Evolutionary conservation across 2,797 vertebrate genomes (phyloP).

Genomic region (Neopelma chrysocephalum): DNA sequence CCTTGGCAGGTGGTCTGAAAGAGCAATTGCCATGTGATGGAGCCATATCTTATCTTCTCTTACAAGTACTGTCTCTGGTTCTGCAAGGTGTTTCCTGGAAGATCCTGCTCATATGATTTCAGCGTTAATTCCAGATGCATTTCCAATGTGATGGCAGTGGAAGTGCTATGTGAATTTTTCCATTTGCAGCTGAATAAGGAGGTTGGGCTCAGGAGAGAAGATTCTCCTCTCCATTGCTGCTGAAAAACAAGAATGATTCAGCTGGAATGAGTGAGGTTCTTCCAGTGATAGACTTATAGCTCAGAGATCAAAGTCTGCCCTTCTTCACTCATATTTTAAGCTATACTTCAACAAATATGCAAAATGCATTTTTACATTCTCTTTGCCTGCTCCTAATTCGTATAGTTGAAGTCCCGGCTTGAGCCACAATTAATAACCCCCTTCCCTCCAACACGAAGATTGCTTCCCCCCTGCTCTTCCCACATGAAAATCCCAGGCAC

Average conservation of each 20-base stretch:
- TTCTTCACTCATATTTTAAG: conserved; percentile 1
- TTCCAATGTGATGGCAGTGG: neutral
- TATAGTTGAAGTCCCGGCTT: neutral
- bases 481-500: neutral
- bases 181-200: neutral
- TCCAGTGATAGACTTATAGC: neutral
- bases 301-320: conserved; percentile 30
- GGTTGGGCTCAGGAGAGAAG: neutral
- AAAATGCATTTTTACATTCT: neutral
- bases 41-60: conserved; percentile 11
- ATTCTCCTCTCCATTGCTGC: neutral
- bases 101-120: neutral
- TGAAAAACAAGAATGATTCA: neutral
- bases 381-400: neutral
- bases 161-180: neutral
- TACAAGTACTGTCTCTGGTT: conserved; percentile 2
- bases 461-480: neutral
- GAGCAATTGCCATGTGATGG: neutral
- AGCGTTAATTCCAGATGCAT: neutral
- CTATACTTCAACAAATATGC: neutral
- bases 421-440: neutral
- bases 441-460: neutral
- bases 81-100: conserved; percentile 5
- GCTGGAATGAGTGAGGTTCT: neutral
- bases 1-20: conserved; percentile 17